These are phyloP conservation scores for Apamea anceps DNA, from an alignment of 2,888 invertebrate genomes.

Conservation along the genomic window DNA sequence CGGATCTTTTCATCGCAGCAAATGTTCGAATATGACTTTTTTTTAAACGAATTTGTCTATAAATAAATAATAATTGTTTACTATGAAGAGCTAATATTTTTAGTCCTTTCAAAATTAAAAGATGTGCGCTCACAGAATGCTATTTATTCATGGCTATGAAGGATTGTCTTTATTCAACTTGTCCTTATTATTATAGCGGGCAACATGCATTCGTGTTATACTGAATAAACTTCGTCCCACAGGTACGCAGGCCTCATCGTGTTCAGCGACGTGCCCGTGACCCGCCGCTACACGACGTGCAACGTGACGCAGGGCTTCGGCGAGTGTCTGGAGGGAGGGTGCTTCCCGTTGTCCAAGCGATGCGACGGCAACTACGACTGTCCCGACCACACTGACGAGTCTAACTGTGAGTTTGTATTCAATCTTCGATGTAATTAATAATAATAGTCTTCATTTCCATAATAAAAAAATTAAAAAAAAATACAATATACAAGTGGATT, in stretches of 20 bases:
- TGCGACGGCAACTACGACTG: slow-evolving; percentile 96
- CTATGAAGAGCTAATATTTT: not conserved
- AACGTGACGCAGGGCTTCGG: slow-evolving; percentile 93
- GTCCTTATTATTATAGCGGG: not conserved
- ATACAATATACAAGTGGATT: too few species aligned
- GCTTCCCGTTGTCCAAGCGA: slow-evolving; percentile 93
- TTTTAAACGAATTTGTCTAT: not conserved
- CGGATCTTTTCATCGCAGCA: not conserved
- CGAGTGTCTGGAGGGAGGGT: slow-evolving; percentile 95
- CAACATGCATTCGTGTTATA: not conserved
- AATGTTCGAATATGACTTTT: not conserved
- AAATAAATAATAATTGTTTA: not conserved
- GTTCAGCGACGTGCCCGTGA: slow-evolving; percentile 96
- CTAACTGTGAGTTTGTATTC: slow-evolving; percentile 89
- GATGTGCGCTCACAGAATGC: not conserved
- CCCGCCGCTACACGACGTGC: slow-evolving; percentile 92
- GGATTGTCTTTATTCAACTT: not conserved
- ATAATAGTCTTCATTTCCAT: too few species aligned
- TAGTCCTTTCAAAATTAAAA: not conserved
- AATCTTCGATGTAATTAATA: not conserved
- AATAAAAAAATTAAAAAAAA: too few species aligned
- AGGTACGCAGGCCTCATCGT: slow-evolving; percentile 95
- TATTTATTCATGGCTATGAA: not conserved
- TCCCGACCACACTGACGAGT: slow-evolving; percentile 96
- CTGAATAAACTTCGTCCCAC: slow-evolving; percentile 3